phyloP scores from a whole-genome alignment of 2,113 vertebrate species.

The Syrmaticus mikado region DNA sequence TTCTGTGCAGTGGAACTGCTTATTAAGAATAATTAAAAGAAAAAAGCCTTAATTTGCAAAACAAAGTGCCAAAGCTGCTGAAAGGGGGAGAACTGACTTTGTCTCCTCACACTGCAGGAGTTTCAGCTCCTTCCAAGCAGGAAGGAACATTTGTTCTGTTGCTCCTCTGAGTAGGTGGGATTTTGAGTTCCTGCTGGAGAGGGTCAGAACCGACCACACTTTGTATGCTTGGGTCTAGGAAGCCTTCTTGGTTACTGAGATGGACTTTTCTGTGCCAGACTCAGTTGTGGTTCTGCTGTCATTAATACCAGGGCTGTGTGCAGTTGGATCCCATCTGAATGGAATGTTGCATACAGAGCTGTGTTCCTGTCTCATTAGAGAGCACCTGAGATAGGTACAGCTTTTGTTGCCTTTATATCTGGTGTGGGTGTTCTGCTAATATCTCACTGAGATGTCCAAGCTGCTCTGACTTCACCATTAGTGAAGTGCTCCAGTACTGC shows the following conservation, averaged over 20 bases:
- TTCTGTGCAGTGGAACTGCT: neutral
- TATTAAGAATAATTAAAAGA: neutral
- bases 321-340: neutral
- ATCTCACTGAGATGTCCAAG: neutral
- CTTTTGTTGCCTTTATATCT: neutral
- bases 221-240: neutral
- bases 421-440: neutral
- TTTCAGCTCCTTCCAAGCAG: neutral
- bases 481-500: neutral
- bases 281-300: neutral
- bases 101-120: fast-evolving
- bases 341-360: neutral
- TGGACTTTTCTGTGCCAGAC: neutral
- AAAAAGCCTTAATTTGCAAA: neutral
- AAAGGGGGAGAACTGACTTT: neutral
- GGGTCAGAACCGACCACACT: neutral
- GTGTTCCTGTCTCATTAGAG: neutral
- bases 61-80: neutral
- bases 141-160: neutral
- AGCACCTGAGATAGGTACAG: neutral
- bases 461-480: neutral
- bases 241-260: neutral
- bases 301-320: neutral
- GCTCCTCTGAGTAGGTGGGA: neutral
- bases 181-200: neutral